Conservation (phyloP, 2,797 vertebrate species). For the Masticophis lateralis region DNA sequence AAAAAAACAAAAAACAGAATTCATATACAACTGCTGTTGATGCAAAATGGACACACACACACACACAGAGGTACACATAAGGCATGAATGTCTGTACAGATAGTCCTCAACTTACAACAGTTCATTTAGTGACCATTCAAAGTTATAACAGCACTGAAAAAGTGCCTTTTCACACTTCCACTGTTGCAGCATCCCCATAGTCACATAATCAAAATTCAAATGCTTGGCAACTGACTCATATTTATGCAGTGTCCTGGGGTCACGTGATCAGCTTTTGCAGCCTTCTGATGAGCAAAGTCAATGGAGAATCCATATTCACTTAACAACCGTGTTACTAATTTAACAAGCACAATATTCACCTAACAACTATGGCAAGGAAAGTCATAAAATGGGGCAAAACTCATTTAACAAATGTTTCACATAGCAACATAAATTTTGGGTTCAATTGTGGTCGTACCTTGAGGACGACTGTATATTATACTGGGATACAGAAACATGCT, state of each 20-base stretch:
- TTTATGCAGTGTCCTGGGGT: neutral
- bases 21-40: conserved; percentile 59
- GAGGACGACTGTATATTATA: conserved; percentile 15
- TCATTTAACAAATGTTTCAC: neutral
- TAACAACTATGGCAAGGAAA: neutral
- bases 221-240: neutral
- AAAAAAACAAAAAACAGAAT: conserved; percentile 69
- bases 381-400: neutral
- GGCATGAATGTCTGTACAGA: neutral
- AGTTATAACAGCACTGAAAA: neutral
- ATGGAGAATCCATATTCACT: neutral
- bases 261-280: neutral
- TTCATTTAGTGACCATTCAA: neutral
- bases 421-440: neutral
- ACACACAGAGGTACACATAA: neutral
- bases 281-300: neutral
- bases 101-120: neutral
- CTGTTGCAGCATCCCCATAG: neutral
- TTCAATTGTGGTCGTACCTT: neutral
- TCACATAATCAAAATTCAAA: neutral
- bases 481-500: neutral
- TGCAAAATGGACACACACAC: conserved; percentile 39
- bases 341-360: neutral
- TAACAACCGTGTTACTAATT: too few species aligned
- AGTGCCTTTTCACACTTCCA: neutral